Conservation (phyloP, 2,888 invertebrate species). For the Mesorhabditis belari region DNA sequence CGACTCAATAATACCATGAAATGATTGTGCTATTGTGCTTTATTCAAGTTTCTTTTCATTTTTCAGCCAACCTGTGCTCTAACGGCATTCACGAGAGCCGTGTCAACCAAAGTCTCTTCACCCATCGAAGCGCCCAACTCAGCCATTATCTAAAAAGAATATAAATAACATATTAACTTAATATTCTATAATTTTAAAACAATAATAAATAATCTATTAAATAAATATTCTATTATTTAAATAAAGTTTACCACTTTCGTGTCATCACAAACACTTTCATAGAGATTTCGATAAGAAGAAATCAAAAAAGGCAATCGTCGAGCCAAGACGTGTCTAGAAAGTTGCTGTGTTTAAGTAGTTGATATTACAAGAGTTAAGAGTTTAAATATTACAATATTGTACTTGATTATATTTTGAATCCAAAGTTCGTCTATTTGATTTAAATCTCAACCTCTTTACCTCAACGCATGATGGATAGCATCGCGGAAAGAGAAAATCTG, state of each 20-base stretch:
- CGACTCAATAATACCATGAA: no score
- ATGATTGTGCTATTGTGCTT: no score
- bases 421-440: neutral
- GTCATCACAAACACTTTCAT: slow-evolving; percentile 28
- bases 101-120: slow-evolving; percentile 84
- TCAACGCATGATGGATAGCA: slow-evolving; percentile 83
- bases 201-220: no score
- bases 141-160: no score
- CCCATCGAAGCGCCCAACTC: slow-evolving; percentile 98
- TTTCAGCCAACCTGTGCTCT: slow-evolving; percentile 64
- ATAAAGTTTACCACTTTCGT: slow-evolving; percentile 19
- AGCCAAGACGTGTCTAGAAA: slow-evolving; percentile 63
- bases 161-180: no score
- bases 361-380: no score
- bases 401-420: no score
- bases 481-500: slow-evolving; percentile 91
- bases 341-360: no score
- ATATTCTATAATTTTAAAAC: no score
- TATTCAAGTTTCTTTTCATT: neutral
- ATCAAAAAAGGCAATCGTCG: slow-evolving; percentile 89
- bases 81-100: slow-evolving; percentile 81
- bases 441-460: slow-evolving; percentile 67
- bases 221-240: no score
- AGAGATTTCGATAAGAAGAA: slow-evolving; percentile 69
- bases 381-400: no score